A percentile compares a stretch with the other conserved stretches of the same genome.
Conservation (phyloP, 2,797 vertebrate species). For the Sciurus vulgaris region DNA sequence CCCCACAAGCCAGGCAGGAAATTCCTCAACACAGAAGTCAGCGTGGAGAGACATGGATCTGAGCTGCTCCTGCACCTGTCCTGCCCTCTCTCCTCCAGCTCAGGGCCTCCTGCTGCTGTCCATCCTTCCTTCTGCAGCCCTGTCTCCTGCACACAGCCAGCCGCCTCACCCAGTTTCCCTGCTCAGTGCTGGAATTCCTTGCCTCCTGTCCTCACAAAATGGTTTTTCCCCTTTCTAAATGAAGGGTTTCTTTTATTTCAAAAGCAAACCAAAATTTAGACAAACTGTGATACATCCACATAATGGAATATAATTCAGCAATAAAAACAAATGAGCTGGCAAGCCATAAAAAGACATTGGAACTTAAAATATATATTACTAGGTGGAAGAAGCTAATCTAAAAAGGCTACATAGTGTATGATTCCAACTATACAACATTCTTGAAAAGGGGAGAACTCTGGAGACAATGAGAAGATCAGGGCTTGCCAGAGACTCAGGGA, state of each 20-base stretch:
- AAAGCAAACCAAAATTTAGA: background rate
- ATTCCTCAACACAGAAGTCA: slow-evolving; percentile 48
- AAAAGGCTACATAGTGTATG: no score
- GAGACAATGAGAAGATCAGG: background rate
- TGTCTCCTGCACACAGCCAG: background rate
- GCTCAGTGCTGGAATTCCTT: no score
- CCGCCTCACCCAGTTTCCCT: background rate
- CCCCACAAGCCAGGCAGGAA: slow-evolving; percentile 38
- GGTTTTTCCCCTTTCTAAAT: background rate
- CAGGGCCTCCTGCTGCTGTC: background rate
- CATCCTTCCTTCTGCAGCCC: background rate
- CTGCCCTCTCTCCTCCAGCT: background rate
- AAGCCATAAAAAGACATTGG: background rate
- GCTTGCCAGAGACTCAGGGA: background rate
- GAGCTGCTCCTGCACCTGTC: background rate
- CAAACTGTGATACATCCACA: background rate
- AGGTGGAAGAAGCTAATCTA: background rate
- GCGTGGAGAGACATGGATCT: background rate
- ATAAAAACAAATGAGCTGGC: background rate
- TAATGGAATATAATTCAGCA: background rate
- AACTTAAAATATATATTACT: background rate
- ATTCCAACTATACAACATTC: background rate
- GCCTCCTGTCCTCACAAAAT: background rate
- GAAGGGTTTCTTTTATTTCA: background rate
- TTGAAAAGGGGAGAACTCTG: background rate